Evolutionary conservation across 2,888 invertebrate species (phyloP), one percentile per base, ranked within the genome.

Genomic region (Aporophyla lueneburgensis): DNA sequence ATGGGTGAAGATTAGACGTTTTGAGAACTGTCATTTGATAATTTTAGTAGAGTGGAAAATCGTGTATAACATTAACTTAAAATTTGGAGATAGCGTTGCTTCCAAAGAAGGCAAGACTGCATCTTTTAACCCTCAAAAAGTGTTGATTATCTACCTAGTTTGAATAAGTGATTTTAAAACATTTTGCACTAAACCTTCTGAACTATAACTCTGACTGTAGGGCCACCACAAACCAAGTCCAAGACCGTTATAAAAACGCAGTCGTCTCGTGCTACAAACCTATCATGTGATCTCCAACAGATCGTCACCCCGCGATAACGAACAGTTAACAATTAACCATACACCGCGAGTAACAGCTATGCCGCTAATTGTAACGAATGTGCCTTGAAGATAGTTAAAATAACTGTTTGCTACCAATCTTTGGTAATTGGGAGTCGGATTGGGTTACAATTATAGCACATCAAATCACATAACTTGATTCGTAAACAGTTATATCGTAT

Each of bases 301-400:
- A 86, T 84, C 85, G 63, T 78, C 74, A 78, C 59, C 76, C 6
- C 58, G 53, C 62, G 81, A 83, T 81, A 87, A 78, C 71, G 67
- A 78, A 84, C 86, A 74, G 81, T 84, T 80, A 80, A 83, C 83
- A 84, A 86, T 84, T 82, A 78, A 79, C 77, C 71, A 74, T 78
- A 76, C 70, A 82, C 75, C 67, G 61, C 59, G 33, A 76, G 58
- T 74, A 72, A 78, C 75, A 71, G 68, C 56, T 78, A 70, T 19
- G 51, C 66, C 53, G 62, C 78, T 83, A 78, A 86, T 85, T 85
- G 83, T 61, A 76, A 78, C 76, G 69, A 80, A 65, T 74, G 67
- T 71, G 58, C 59, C 74, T 80, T 65, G 68, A 70, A 71, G 63
- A 83, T 83, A 85, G 73, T 78, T 66, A 69, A 74, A 73, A 59